Conservation (phyloP, 2,888 invertebrate genomes). For the Standfussiana lucernea region DNA sequence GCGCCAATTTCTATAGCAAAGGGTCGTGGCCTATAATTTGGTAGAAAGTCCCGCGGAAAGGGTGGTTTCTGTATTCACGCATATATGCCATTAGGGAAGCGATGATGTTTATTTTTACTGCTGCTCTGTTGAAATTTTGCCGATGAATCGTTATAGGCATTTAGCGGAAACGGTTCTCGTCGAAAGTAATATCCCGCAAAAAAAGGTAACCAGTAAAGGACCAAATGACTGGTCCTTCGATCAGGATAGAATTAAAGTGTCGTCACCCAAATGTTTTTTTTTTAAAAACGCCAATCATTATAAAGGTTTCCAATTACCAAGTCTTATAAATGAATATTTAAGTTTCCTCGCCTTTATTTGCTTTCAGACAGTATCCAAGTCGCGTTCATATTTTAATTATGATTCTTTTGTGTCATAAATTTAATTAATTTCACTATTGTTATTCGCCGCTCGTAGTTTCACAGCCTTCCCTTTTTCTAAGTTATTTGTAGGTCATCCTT, state of each 20-base stretch:
- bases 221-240: background rate
- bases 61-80: slow-evolving; percentile 51
- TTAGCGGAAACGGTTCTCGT: background rate
- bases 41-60: slow-evolving; percentile 44
- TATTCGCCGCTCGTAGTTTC: slow-evolving; percentile 52
- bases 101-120: slow-evolving; percentile 34
- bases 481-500: slow-evolving; percentile 65
- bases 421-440: slow-evolving; percentile 50
- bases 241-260: background rate
- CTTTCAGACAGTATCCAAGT: slow-evolving; percentile 16
- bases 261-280: background rate
- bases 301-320: background rate
- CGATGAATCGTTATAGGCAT: background rate
- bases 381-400: slow-evolving; percentile 49
- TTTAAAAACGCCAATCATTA: background rate
- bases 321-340: background rate
- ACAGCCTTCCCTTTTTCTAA: slow-evolving; percentile 62
- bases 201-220: background rate
- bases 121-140: slow-evolving; percentile 3
- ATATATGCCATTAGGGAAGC: slow-evolving; percentile 51
- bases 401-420: slow-evolving; percentile 43
- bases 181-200: background rate
- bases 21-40: slow-evolving; percentile 56
- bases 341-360: background rate
- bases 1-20: slow-evolving; percentile 37